Conservation (phyloP, 2,888 invertebrate species). For the Drosophila macrospina region DNA sequence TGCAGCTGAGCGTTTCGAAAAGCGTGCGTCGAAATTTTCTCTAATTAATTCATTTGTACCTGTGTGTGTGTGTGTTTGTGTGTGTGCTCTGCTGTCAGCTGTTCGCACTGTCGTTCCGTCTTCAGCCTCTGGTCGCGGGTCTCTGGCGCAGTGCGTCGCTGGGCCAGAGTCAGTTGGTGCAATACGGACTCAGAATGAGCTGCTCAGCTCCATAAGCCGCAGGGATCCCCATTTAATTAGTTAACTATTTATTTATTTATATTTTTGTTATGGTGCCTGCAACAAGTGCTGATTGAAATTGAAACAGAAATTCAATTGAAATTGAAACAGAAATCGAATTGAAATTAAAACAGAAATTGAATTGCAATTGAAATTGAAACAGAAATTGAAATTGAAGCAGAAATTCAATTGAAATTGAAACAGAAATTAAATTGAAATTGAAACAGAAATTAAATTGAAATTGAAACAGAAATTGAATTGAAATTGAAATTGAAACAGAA, state of each 20-base stretch:
- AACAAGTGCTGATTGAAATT: conserved; percentile 15
- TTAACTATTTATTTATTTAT: conserved; percentile 2
- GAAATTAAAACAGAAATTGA: no score
- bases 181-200: conserved; percentile 72
- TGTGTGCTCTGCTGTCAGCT: conserved; percentile 27
- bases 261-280: conserved; percentile 28
- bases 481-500: conserved; percentile 3
- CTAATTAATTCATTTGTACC: conserved; percentile 71
- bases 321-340: no score
- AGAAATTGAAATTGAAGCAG: conserved; percentile 12
- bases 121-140: conserved; percentile 15
- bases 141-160: conserved; percentile 40
- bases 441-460: conserved; percentile 8
- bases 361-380: not conserved
- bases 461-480: conserved; percentile 9
- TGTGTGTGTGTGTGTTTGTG: conserved; percentile 39
- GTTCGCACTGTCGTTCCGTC: not conserved
- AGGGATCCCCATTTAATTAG: conserved; percentile 14
- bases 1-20: conserved; percentile 47
- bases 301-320: conserved; percentile 6
- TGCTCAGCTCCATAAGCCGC: conserved; percentile 43
- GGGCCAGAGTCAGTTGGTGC: conserved; percentile 68
- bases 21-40: conserved; percentile 69
- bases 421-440: no score
- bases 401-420: not conserved